Percentiles rank a stretch among this genome's conserved stretches.
These are phyloP conservation scores for Pterophyllum scalare DNA, from an alignment of 2,113 vertebrate species.

Conservation along the genomic window DNA sequence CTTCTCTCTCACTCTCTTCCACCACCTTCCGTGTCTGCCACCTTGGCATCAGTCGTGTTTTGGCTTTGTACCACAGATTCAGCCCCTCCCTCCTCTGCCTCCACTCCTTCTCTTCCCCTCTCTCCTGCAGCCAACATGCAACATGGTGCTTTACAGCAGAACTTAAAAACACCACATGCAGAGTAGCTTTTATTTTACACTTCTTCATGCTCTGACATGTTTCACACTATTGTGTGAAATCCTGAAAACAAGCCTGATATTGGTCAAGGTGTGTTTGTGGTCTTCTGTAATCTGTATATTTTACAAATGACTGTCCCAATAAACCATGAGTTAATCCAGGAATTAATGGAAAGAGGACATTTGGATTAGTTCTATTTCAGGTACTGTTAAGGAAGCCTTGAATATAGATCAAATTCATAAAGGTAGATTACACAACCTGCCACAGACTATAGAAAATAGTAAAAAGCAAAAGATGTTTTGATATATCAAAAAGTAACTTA, in stretches of 20 bases:
- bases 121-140: constrained; percentile 18
- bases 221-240: constrained; percentile 7
- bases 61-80: constrained; percentile 53
- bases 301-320: constrained; percentile 36
- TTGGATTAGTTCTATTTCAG: constrained; percentile 40
- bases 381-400: constrained; percentile 1
- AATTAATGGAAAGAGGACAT: constrained; percentile 47
- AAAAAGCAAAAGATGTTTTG: not conserved
- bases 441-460: not conserved
- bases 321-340: constrained; percentile 37
- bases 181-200: constrained; percentile 12
- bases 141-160: constrained; percentile 38
- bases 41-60: constrained; percentile 57
- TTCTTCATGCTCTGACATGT: not conserved
- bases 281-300: constrained; percentile 18
- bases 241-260: constrained; percentile 7
- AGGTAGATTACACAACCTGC: not conserved
- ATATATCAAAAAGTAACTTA: not conserved
- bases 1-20: constrained; percentile 22
- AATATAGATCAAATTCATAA: not conserved
- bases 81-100: constrained; percentile 6
- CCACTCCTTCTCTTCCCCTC: not conserved
- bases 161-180: constrained; percentile 31
- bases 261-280: not conserved
- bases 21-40: constrained; percentile 39